Conservation (phyloP, 2,113 vertebrate species). For the Rhinopomastus cyanomelas region DNA sequence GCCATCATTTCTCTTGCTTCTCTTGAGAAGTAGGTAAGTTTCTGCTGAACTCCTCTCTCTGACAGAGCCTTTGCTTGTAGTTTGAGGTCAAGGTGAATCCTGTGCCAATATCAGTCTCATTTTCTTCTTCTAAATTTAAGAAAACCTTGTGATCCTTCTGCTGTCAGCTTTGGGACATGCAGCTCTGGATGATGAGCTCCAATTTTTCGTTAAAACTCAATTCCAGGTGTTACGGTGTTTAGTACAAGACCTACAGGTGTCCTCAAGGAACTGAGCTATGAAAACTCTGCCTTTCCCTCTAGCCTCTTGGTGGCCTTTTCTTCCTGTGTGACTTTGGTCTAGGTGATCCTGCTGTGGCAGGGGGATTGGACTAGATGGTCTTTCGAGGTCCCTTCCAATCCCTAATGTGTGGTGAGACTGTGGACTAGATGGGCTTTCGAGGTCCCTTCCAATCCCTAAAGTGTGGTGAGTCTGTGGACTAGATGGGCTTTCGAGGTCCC, state of each 20-base stretch:
- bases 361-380: too few relatives aligned
- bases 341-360: too few relatives aligned
- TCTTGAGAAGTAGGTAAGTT: constrained; percentile 40
- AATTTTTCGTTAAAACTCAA: background rate
- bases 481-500: too few relatives aligned
- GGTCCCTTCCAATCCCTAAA: too few relatives aligned
- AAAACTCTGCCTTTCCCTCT: background rate
- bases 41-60: background rate
- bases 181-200: background rate
- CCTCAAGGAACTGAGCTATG: fast-evolving
- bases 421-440: too few relatives aligned
- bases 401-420: too few relatives aligned
- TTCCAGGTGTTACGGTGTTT: background rate
- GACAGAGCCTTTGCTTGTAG: background rate
- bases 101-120: background rate
- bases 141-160: background rate
- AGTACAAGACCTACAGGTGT: fast-evolving
- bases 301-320: fast-evolving
- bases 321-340: too few relatives aligned
- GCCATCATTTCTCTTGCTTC: background rate
- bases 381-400: too few relatives aligned
- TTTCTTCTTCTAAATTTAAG: background rate
- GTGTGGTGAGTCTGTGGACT: too few relatives aligned
- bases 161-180: background rate
- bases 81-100: background rate